Evolutionary conservation across 2,888 invertebrate species (phyloP).

Genomic region (Argyra leucocephala): DNA sequence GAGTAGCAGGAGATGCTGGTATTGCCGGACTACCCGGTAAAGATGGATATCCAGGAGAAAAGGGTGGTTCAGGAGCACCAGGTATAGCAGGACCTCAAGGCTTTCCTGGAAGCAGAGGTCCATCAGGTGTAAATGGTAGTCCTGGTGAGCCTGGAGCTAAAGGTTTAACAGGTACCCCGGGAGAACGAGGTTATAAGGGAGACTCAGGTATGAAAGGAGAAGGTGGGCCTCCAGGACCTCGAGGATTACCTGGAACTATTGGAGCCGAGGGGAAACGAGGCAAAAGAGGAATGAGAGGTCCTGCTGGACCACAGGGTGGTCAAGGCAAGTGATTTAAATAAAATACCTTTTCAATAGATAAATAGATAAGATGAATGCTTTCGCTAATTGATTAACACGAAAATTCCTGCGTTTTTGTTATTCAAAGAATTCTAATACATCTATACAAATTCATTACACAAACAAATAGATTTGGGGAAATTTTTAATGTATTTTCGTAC

Average conservation of each 20-base stretch:
- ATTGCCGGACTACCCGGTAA: constrained; percentile 65
- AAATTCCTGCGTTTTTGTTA: too few relatives aligned
- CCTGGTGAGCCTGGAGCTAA: constrained; percentile 65
- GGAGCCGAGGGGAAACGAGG: constrained; percentile 74
- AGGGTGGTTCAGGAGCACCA: constrained; percentile 62
- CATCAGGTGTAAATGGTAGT: constrained; percentile 64
- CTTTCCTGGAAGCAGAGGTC: constrained; percentile 70
- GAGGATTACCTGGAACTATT: constrained; percentile 63
- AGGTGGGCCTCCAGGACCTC: constrained; percentile 58
- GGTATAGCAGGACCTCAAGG: constrained; percentile 71
- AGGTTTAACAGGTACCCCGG: constrained; percentile 64
- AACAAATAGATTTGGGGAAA: too few relatives aligned
- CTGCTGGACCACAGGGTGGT: constrained; percentile 61
- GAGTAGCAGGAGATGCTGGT: constrained; percentile 66
- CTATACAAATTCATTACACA: too few relatives aligned
- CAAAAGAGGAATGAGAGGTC: constrained; percentile 68
- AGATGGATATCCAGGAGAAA: constrained; percentile 72
- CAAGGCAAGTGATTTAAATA: constrained; percentile 37
- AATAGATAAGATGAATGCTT: too few relatives aligned
- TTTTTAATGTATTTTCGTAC: neutral
- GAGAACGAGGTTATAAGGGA: constrained; percentile 72
- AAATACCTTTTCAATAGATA: neutral
- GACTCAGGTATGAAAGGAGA: constrained; percentile 70
- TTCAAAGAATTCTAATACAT: too few relatives aligned
- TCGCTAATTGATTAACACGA: too few relatives aligned